Evolutionary conservation across 1,140 invertebrate genomes (phyloP).

Genomic region (Zaprionus inermis): DNA sequence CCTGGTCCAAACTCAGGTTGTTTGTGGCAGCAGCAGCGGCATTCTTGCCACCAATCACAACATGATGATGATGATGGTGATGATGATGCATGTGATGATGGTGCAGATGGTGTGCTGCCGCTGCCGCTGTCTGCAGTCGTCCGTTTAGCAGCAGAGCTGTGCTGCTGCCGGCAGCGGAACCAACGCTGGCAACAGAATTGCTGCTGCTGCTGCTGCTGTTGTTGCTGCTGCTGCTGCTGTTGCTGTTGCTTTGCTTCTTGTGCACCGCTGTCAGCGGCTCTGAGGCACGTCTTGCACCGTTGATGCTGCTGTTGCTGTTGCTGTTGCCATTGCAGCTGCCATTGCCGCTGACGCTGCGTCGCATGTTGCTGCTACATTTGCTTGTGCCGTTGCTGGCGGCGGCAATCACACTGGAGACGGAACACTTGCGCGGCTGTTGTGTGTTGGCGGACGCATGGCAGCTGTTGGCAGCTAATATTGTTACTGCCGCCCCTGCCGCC

Average conservation of each 20-base stretch:
- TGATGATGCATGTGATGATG: slow-evolving; percentile 74
- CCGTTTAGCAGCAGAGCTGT: slow-evolving; percentile 39
- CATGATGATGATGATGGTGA: slow-evolving; percentile 72
- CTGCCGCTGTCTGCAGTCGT: slow-evolving; percentile 31
- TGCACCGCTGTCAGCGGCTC: slow-evolving; percentile 64
- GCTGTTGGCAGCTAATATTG: neutral
- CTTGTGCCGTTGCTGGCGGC: slow-evolving; percentile 20
- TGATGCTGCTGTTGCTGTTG: slow-evolving; percentile 81
- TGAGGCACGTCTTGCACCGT: slow-evolving; percentile 70
- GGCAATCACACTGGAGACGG: slow-evolving; percentile 33
- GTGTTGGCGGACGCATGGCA: neutral
- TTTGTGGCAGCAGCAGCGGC: slow-evolving; percentile 68
- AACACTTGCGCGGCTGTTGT: slow-evolving; percentile 37
- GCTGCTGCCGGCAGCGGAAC: slow-evolving; percentile 11
- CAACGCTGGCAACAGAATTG: slow-evolving; percentile 41
- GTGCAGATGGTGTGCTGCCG: slow-evolving; percentile 60
- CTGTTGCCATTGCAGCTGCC: slow-evolving; percentile 43
- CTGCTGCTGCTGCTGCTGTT: slow-evolving; percentile 35
- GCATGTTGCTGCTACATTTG: slow-evolving; percentile 32
- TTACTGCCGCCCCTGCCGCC: neutral
- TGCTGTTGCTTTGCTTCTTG: slow-evolving; percentile 66
- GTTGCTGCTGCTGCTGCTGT: slow-evolving; percentile 19
- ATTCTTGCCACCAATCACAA: slow-evolving; percentile 71
- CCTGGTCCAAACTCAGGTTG: slow-evolving; percentile 81
- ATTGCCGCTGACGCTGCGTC: slow-evolving; percentile 18